Percentiles rank a stretch among this genome's conserved stretches.
Conservation (phyloP, 2,113 vertebrate genomes). For the Bufo gargarizans region DNA sequence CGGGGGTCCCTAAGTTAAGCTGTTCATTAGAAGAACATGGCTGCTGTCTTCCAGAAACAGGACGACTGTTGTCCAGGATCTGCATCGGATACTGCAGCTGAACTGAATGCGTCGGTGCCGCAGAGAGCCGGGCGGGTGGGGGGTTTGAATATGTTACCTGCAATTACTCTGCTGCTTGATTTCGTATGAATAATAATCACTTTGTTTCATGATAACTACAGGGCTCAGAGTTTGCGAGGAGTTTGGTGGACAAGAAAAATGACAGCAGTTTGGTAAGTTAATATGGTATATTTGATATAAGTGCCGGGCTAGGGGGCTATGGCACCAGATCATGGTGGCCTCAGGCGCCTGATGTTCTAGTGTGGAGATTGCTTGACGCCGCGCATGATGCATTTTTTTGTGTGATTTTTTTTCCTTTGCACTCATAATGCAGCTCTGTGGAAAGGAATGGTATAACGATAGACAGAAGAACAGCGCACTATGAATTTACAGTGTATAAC, state of each 20-base stretch:
- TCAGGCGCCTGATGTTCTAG: too few species aligned
- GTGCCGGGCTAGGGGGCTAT: too few species aligned
- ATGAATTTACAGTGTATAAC: too few species aligned
- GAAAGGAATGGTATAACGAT: neutral
- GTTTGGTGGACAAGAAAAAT: constrained; percentile 80
- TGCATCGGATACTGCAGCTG: neutral
- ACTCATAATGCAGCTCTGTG: neutral
- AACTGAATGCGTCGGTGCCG: neutral
- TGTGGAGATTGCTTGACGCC: too few species aligned
- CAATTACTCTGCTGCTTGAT: neutral
- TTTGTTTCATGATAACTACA: constrained; percentile 59
- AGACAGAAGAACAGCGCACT: neutral
- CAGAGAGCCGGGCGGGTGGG: neutral
- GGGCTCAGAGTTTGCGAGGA: constrained; percentile 80
- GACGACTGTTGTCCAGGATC: neutral
- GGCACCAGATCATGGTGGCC: too few species aligned
- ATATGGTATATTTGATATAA: neutral
- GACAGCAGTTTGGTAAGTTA: constrained; percentile 81
- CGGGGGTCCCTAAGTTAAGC: too few species aligned
- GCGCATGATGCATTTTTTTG: too few species aligned
- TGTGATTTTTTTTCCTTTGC: neutral
- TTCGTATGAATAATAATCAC: neutral
- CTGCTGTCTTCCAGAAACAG: too few species aligned
- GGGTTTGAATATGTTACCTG: neutral
- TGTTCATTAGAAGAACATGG: too few species aligned